A percentile compares a stretch with the other conserved stretches of the same genome.
phyloP scores from a whole-genome alignment of 2,888 invertebrate genomes.

The Hartigia nigra region DNA sequence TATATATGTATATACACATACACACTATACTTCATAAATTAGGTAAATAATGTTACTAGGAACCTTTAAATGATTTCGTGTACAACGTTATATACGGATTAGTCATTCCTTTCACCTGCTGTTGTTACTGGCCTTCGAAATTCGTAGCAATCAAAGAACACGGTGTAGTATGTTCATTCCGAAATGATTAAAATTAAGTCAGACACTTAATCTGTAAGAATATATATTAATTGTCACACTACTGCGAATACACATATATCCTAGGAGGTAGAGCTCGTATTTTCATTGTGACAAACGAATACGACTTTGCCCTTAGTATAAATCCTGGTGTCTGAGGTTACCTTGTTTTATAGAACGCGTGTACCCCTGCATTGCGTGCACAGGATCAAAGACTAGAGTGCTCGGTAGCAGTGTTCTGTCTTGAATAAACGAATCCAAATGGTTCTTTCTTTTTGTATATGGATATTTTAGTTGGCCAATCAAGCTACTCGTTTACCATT shows the following conservation, averaged over 20 bases:
- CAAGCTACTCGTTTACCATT: background rate
- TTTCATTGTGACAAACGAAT: background rate
- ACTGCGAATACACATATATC: background rate
- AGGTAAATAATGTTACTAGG: background rate
- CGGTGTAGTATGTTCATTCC: background rate
- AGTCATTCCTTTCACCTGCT: background rate
- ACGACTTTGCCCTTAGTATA: background rate
- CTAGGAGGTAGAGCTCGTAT: background rate
- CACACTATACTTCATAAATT: background rate
- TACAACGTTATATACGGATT: background rate
- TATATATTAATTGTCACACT: too few relatives aligned
- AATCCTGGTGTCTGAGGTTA: background rate
- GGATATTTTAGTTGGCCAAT: background rate
- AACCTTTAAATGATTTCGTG: background rate
- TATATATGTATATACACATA: background rate
- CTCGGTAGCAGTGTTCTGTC: background rate
- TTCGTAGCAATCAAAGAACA: background rate
- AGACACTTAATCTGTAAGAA: background rate
- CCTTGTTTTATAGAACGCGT: background rate
- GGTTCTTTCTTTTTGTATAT: background rate
- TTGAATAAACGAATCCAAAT: background rate
- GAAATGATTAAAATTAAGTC: background rate
- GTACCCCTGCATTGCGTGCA: background rate
- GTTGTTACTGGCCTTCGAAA: background rate
- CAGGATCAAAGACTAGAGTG: background rate